A percentile compares a stretch with the other conserved stretches of the same genome.
Evolutionary conservation across 2,888 invertebrate genomes (phyloP).

Genomic region (Eupithecia vulgata): DNA sequence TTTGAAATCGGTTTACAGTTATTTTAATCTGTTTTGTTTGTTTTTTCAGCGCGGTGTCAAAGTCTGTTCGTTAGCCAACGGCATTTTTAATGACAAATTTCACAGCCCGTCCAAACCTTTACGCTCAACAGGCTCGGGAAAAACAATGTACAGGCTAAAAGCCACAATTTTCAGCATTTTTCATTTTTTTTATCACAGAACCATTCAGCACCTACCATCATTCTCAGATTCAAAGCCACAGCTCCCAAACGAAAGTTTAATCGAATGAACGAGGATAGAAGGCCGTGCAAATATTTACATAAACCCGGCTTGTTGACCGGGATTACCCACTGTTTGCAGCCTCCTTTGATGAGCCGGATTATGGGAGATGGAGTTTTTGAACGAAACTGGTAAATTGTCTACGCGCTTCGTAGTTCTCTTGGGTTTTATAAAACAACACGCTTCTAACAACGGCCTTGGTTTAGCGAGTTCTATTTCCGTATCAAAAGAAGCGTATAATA

Average conservation of each 20-base stretch:
- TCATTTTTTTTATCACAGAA: slow-evolving; percentile 5
- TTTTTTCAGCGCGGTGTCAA: too few species aligned
- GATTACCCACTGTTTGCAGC: slow-evolving; percentile 48
- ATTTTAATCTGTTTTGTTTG: too few species aligned
- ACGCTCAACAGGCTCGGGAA: not conserved
- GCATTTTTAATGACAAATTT: not conserved
- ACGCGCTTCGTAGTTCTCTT: not conserved
- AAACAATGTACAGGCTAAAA: not conserved
- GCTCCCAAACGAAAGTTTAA: slow-evolving; percentile 39
- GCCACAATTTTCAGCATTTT: not conserved
- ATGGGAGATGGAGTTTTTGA: slow-evolving; percentile 28
- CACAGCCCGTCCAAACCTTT: not conserved
- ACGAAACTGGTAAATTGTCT: slow-evolving; percentile 7
- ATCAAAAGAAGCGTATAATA: not conserved
- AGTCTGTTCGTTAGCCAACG: too few species aligned
- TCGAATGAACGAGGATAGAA: slow-evolving; percentile 37
- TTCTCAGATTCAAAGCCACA: slow-evolving; percentile 20
- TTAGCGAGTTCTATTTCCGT: not conserved
- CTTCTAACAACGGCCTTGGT: not conserved
- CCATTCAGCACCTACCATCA: slow-evolving; percentile 7
- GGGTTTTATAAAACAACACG: not conserved
- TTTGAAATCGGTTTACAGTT: too few species aligned
- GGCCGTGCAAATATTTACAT: slow-evolving; percentile 48
- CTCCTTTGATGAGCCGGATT: slow-evolving; percentile 43
- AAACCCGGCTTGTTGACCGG: slow-evolving; percentile 47